A percentile compares a stretch with the other conserved stretches of the same genome.
phyloP scores from a whole-genome alignment of 2,888 invertebrate species.

The Euplagia quadripunctaria region DNA sequence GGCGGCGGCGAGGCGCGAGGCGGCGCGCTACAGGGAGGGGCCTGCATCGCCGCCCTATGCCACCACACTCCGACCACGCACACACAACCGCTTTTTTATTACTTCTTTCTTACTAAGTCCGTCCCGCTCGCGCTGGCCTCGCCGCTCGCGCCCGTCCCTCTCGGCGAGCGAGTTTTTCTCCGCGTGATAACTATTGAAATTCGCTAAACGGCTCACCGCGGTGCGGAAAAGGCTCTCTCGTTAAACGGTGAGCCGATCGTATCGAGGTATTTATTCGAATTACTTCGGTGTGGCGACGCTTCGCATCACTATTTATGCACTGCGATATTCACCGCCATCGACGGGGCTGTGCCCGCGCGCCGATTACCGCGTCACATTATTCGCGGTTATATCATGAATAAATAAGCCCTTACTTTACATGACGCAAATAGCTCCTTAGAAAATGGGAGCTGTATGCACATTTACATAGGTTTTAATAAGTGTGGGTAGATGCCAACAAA shows the following conservation, averaged over 20 bases:
- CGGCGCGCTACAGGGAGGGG: constrained; percentile 84
- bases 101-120: constrained; percentile 84
- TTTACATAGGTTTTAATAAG: constrained; percentile 38
- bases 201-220: constrained; percentile 87
- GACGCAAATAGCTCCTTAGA: constrained; percentile 58
- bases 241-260: constrained; percentile 85
- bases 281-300: constrained; percentile 73
- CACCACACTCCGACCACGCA: constrained; percentile 86
- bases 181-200: constrained; percentile 87
- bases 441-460: constrained; percentile 37
- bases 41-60: constrained; percentile 84
- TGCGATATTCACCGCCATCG: constrained; percentile 61
- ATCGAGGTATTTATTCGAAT: constrained; percentile 84
- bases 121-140: constrained; percentile 76
- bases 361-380: constrained; percentile 67
- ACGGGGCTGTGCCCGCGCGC: constrained; percentile 54
- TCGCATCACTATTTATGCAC: constrained; percentile 80
- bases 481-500: constrained; percentile 21
- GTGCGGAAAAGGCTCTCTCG: constrained; percentile 86
- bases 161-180: constrained; percentile 83
- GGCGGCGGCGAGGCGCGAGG: constrained; percentile 77
- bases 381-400: constrained; percentile 68
- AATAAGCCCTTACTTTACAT: constrained; percentile 65
- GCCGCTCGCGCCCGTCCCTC: constrained; percentile 69
- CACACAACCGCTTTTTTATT: constrained; percentile 86